These are phyloP conservation scores for Atta cephalotes DNA, from an alignment of 1,140 invertebrate species.

Conservation along the genomic window DNA sequence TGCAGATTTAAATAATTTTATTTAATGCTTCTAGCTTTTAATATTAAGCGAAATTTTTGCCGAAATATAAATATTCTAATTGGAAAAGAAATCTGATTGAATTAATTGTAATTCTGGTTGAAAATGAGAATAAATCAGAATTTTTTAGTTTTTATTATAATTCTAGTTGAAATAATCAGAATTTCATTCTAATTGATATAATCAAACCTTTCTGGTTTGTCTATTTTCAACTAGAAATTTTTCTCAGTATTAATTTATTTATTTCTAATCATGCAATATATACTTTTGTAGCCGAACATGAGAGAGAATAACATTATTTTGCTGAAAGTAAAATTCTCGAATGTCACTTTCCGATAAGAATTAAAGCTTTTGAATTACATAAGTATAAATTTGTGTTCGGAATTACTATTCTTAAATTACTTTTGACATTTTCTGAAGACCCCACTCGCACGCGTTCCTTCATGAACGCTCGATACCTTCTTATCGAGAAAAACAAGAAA, in stretches of 20 bases:
- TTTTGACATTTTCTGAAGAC: background rate
- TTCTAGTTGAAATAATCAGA: too few species aligned
- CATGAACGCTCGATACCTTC: constrained; percentile 10
- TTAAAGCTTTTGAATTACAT: constrained; percentile 4
- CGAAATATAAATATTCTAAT: background rate
- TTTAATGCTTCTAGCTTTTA: background rate
- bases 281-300: background rate
- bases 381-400: background rate
- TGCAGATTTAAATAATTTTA: background rate
- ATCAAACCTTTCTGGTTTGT: too few species aligned
- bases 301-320: background rate
- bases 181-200: too few species aligned
- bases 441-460: constrained; percentile 6
- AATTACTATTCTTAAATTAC: constrained; percentile 26
- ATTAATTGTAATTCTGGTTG: too few species aligned
- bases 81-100: too few species aligned
- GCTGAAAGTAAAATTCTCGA: background rate
- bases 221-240: too few species aligned
- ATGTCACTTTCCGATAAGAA: background rate
- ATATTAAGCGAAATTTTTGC: background rate
- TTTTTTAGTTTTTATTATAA: too few species aligned
- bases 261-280: background rate
- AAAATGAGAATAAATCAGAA: too few species aligned
- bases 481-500: constrained; percentile 50
- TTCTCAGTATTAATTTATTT: background rate